Conservation (phyloP, 2,797 vertebrate species). For the Hipposideros larvatus region DNA sequence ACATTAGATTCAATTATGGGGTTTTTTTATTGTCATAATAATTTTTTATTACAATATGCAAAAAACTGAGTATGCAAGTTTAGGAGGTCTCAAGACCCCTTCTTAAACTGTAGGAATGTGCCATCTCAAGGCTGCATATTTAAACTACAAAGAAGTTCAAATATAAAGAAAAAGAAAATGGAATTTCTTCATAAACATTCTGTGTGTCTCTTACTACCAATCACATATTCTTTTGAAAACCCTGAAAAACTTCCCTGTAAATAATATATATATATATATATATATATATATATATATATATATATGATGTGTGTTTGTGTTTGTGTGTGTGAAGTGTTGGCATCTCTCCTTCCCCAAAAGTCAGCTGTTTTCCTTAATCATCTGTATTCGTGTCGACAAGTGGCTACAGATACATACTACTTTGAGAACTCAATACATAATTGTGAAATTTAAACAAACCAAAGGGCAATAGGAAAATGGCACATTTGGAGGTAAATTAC, state of each 20-base stretch:
- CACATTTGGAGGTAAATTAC: constrained; percentile 94
- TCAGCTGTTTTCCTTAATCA: constrained; percentile 90
- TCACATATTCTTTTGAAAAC: constrained; percentile 88
- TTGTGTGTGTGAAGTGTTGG: constrained; percentile 82
- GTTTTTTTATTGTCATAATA: constrained; percentile 85
- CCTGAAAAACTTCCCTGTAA: constrained; percentile 88
- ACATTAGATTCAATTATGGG: neutral
- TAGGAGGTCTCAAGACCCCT: constrained; percentile 86
- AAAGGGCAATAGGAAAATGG: constrained; percentile 92
- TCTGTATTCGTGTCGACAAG: constrained; percentile 93
- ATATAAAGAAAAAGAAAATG: constrained; percentile 89
- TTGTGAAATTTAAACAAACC: constrained; percentile 92
- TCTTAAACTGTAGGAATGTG: constrained; percentile 89
- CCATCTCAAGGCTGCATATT: constrained; percentile 89
- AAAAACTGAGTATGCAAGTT: constrained; percentile 90
- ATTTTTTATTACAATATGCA: constrained; percentile 92
- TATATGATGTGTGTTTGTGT: neutral
- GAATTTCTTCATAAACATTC: constrained; percentile 90
- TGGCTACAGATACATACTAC: constrained; percentile 91
- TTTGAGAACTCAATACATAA: constrained; percentile 92
- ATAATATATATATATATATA: constrained; percentile 84
- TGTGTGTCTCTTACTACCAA: constrained; percentile 88
- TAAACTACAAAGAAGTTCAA: constrained; percentile 90
- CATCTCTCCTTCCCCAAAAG: constrained; percentile 87
- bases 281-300: neutral